These are phyloP conservation scores for Cygnus buccinator DNA, from an alignment of 2,113 vertebrate genomes.

Conservation along the genomic window DNA sequence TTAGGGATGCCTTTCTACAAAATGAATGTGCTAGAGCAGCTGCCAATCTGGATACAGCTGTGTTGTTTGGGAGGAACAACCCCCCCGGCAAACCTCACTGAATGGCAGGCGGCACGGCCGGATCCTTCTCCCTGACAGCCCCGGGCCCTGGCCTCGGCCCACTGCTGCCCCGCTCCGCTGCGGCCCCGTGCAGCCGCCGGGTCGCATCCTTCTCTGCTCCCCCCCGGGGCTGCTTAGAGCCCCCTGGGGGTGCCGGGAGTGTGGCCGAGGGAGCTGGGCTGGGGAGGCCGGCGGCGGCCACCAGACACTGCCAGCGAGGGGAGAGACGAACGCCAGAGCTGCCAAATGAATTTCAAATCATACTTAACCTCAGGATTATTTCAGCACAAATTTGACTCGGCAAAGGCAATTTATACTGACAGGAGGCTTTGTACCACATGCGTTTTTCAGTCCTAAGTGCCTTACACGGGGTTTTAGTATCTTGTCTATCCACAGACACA, in stretches of 20 bases:
- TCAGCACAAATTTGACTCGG: background rate
- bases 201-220: background rate
- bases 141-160: too few species aligned
- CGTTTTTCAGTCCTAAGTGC: rapidly evolving
- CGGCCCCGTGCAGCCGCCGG: background rate
- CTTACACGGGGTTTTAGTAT: background rate
- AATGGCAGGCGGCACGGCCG: rapidly evolving
- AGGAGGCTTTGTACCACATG: background rate
- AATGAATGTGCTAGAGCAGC: conserved; percentile 30
- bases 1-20: conserved; percentile 35
- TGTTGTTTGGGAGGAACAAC: background rate
- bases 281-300: background rate
- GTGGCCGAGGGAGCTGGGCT: rapidly evolving
- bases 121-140: background rate
- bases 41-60: conserved; percentile 21
- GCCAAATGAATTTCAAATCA: background rate
- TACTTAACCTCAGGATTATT: background rate
- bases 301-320: rapidly evolving
- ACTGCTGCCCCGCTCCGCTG: background rate
- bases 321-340: background rate
- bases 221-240: too few species aligned
- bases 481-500: background rate
- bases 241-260: background rate
- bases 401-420: background rate
- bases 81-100: rapidly evolving